Conservation (phyloP, 2,888 invertebrate genomes). For the Trachelus iudaicus region DNA sequence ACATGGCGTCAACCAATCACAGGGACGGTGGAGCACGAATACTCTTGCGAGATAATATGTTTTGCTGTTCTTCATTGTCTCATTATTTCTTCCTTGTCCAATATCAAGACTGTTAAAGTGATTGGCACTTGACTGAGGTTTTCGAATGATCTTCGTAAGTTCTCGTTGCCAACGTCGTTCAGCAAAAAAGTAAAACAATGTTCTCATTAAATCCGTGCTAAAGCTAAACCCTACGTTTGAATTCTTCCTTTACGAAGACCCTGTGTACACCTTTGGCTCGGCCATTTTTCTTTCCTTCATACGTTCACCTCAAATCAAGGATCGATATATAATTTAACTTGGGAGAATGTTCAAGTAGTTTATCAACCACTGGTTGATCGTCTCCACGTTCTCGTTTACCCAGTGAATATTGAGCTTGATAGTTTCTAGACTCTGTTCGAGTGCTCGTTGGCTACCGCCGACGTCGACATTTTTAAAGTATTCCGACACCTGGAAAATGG, state of each 20-base stretch:
- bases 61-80: not conserved
- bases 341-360: slow-evolving; percentile 50
- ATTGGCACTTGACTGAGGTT: not conserved
- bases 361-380: slow-evolving; percentile 69
- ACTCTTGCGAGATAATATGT: not conserved
- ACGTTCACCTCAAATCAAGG: not conserved
- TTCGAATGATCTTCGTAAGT: not conserved
- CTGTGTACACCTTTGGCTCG: slow-evolving; percentile 31
- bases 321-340: slow-evolving; percentile 9
- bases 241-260: slow-evolving; percentile 20
- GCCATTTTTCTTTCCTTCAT: slow-evolving; percentile 4
- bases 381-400: slow-evolving; percentile 72
- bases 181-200: not conserved
- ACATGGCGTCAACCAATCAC: not conserved
- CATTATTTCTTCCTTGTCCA: not conserved
- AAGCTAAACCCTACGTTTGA: not conserved
- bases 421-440: slow-evolving; percentile 81
- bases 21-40: not conserved
- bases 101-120: not conserved
- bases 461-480: slow-evolving; percentile 70
- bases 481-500: slow-evolving; percentile 69
- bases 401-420: slow-evolving; percentile 86
- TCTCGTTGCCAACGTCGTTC: not conserved
- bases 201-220: not conserved
- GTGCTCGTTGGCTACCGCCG: slow-evolving; percentile 72